Evolutionary conservation across 2,888 invertebrate species (phyloP), one percentile per base, ranked within the genome.

Genomic region (Ornithoptera priamus): DNA sequence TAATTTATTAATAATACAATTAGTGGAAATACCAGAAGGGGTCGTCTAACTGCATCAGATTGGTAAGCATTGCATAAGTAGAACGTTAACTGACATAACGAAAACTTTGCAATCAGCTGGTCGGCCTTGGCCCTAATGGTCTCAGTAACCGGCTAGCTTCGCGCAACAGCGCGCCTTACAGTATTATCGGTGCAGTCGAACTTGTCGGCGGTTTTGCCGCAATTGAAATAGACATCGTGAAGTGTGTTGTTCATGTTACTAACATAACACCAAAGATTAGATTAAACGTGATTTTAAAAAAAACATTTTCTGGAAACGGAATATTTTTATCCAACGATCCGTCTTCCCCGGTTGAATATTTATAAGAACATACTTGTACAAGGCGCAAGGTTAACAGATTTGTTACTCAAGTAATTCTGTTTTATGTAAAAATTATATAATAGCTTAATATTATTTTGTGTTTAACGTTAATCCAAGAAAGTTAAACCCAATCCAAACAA

Each of bases 61-160:
- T 81, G 81, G 83, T 80, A 82, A 83, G 80, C 81, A 81, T 92
- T 92, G 90, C 92, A 89, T 90, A 92, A 92, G 89, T 91, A 85
- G 92, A 90, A 91, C 91, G 88, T 86, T 79, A 67, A 82, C 91
- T 92, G 92, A 92, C 92, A 91, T 92, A 92, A 92, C 90, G 84
- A 85, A 82, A 81, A 81, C 89, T 88, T 88, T 88, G 90, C 90
- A 91, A 90, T 82, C 80, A 80, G 82, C 79, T 77, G 71, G 80
- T 73, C 78, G 87, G 88, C 90, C 90, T 90, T 89, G 89, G 89
- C 91, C 89, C 80, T 84, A 81, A 86, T 87, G 83, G 80, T 80
- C 79, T 75, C 72, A 69, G 70, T 70, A 71, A 72, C 67, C 67
- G 71, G 57, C 66, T 71, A 70, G 64, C 75, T 67, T 71, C 75